Evolutionary conservation across 2,797 vertebrate species (phyloP), one percentile per base, ranked within the genome.

Genomic region (Craterocephalus amniculus): DNA sequence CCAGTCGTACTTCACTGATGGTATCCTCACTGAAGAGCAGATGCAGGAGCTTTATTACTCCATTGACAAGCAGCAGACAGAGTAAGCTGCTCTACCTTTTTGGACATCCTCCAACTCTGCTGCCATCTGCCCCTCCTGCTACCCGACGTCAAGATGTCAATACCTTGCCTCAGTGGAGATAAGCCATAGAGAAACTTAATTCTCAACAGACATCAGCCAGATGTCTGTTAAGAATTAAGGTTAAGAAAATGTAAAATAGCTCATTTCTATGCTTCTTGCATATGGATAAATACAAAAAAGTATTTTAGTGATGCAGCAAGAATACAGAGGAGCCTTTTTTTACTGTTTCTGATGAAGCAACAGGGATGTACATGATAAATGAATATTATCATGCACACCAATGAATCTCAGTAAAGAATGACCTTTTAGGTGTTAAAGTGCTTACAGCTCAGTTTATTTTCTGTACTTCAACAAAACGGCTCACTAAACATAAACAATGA

Each of bases 1-100:
- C 94, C 96, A 96, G 93, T 97, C 95, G 6, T 97, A 96, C 84
- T 98, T 98, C 56, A 88, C 95, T 0, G 97, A 98, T 27, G 96
- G 96, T n/a, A 94, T 98, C 91, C 96, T 98, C 78, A 96, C 95
- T 69, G 92, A 94, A 0, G 93, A 94, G 83, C 96, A 98, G 92
- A 95, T 98, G 91, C 94, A 90, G 89, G 96, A 98, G 90, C 93
- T 98, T 80, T 98, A 97, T 90, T 90, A 82, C 58, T 91, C 95
- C 88, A 95, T 98, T 66, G 97, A 97, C 88, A 93, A 92, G 67
- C 88, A 85, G 84, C 92, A 94, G 70, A 93, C 95, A 1, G 95
- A 96, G 97, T 98, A 89, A 96, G 97, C 93, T 73, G 64, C 20
- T 75, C 65, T 56, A 52, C 32, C 55, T 72, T 43, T 32, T 67